Conservation (phyloP, 2,888 invertebrate genomes). For the Augochlorella aurata region DNA sequence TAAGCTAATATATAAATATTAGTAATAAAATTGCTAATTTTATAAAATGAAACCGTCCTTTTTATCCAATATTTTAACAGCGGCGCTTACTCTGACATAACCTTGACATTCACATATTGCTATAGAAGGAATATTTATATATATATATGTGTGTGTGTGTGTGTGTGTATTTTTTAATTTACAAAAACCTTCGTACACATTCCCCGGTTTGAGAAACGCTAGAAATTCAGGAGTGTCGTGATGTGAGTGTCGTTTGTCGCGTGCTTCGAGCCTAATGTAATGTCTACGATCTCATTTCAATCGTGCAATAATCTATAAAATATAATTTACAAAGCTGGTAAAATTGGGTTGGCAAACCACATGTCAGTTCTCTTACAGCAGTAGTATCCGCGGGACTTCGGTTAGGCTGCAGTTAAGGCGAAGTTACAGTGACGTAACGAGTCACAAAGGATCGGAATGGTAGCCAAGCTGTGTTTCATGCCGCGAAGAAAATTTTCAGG, state of each 20-base stretch:
- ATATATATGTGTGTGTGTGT: too few species aligned
- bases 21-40: too few species aligned
- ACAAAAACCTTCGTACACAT: too few species aligned
- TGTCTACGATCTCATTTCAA: background rate
- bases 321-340: background rate
- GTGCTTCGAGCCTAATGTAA: background rate
- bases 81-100: too few species aligned
- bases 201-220: too few species aligned
- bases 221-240: too few species aligned
- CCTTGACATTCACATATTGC: too few species aligned
- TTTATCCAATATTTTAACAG: too few species aligned
- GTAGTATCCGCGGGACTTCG: constrained; percentile 2
- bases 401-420: background rate
- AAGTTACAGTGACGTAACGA: constrained; percentile 1
- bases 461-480: background rate
- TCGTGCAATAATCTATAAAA: background rate
- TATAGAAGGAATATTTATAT: too few species aligned
- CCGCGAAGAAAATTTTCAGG: constrained; percentile 5
- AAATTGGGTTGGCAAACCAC: background rate
- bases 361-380: background rate
- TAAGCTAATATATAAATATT: too few species aligned
- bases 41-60: too few species aligned
- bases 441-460: background rate
- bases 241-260: background rate
- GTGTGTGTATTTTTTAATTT: too few species aligned